Percentiles rank a stretch among this genome's conserved stretches.
Evolutionary conservation across 2,797 vertebrate genomes (phyloP).

Genomic region (Petrocephalus sullivani): DNA sequence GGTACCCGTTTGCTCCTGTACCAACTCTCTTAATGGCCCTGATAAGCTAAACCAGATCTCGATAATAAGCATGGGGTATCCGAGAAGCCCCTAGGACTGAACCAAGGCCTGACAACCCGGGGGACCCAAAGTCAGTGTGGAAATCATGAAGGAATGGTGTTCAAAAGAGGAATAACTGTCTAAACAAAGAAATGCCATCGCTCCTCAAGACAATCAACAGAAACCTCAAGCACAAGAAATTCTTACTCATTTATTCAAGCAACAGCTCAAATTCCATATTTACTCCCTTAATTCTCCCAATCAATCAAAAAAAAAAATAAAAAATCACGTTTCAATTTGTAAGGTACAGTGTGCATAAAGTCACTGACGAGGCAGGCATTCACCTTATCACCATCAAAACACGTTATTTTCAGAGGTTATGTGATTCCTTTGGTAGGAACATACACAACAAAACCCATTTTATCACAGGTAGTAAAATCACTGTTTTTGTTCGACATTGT

Average conservation of each 20-base stretch:
- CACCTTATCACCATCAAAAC: background rate
- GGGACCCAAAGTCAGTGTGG: background rate
- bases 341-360: slow-evolving; percentile 5
- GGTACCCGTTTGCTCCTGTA: background rate
- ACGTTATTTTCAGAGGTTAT: background rate
- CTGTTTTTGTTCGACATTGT: background rate
- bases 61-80: background rate
- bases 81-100: background rate
- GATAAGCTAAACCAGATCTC: background rate
- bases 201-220: background rate
- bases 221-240: background rate
- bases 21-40: background rate
- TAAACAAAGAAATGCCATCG: background rate
- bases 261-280: slow-evolving; percentile 1
- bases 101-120: background rate
- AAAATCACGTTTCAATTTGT: background rate
- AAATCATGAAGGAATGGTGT: background rate
- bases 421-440: background rate
- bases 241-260: slow-evolving; percentile 15
- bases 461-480: background rate
- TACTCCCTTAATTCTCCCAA: background rate
- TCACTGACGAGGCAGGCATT: background rate
- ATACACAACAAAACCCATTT: background rate
- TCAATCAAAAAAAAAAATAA: background rate
- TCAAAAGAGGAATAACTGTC: background rate